Evolutionary conservation across 2,113 vertebrate species (phyloP), one percentile per base, ranked within the genome.

Genomic region (Arothron firmamentum): DNA sequence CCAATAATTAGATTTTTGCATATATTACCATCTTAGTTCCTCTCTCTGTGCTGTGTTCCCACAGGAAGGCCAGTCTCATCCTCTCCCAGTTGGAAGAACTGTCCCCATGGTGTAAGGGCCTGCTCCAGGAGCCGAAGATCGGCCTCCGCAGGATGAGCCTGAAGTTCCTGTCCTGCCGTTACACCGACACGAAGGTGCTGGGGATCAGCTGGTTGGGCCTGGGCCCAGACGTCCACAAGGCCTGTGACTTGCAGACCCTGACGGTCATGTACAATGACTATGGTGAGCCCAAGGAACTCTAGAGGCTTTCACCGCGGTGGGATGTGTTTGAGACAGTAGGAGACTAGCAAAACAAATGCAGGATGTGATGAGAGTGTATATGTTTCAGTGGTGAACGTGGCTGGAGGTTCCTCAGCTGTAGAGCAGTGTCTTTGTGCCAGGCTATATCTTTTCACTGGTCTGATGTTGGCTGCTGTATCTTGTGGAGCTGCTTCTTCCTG

Each of bases 231-330:
- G 91, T 98, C 19, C 92, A 93, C 84, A 98, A 98, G 87, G 95
- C 95, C 0, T 99, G 96, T 1, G 95, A 99, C 54, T 94, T 97
- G 78, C 97, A 99, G 88, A 91, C 85, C 4, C 91, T 99, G 59
- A 92, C 91, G 0, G 89, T 99, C 72, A 93, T 96, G 72, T 98
- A 98, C 81, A 99, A 98, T 12, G 95, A 98, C 85, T 98, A 98
- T 17, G 96, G 96, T 17, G 94, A 97, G 85, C 89, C 90, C 62
- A 97, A 95, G 78, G 95, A 98, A 76, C 88, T 95, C 84, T 38
- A 87, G 94, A 80, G 17, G 3, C 1, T 19, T 23, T 20, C 2
- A 7, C 13, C 19, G 19, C 2, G 14, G 11, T 52, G 18, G 9
- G 58, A 56, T 38, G 55, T 53, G 45, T 25, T 14, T 12, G 31